Evolutionary conservation across 2,113 vertebrate genomes (phyloP).

Genomic region (Solenodon paradoxus): DNA sequence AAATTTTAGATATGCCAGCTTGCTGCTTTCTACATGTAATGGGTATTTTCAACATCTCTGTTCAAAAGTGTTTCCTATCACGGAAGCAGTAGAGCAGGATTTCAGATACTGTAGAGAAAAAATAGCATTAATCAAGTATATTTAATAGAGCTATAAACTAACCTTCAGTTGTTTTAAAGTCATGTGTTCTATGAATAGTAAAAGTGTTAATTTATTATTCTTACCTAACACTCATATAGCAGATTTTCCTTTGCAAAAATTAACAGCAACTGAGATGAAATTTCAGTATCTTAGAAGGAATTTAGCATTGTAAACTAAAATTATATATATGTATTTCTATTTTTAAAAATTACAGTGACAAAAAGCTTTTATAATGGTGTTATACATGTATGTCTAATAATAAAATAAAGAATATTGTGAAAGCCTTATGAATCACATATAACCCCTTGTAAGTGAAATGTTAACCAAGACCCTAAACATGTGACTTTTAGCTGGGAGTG

Average conservation of each 20-base stretch:
- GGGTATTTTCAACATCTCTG: slow-evolving; percentile 33
- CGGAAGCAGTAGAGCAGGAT: background rate
- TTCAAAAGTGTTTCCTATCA: slow-evolving; percentile 11
- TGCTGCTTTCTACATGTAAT: background rate
- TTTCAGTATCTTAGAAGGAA: no score
- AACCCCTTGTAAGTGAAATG: slow-evolving; percentile 53
- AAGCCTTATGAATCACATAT: background rate
- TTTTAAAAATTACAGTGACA: no score
- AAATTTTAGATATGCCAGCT: background rate
- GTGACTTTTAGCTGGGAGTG: slow-evolving; percentile 7
- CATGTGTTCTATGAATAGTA: slow-evolving; percentile 53
- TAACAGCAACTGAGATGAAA: no score
- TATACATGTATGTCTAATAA: slow-evolving; percentile 39
- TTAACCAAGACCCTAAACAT: background rate
- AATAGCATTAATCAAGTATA: background rate
- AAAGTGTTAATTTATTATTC: slow-evolving; percentile 45
- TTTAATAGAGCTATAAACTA: slow-evolving; percentile 37
- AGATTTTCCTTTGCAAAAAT: slow-evolving; percentile 62
- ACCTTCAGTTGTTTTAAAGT: background rate
- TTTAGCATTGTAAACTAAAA: no score
- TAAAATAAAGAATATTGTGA: slow-evolving; percentile 36
- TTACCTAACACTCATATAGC: slow-evolving; percentile 6
- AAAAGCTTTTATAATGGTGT: background rate
- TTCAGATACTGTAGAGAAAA: background rate
- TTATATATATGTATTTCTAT: no score